A percentile compares a stretch with the other conserved stretches of the same genome.
phyloP scores from a whole-genome alignment of 1,140 invertebrate genomes.

The Camponotus pennsylvanicus region DNA sequence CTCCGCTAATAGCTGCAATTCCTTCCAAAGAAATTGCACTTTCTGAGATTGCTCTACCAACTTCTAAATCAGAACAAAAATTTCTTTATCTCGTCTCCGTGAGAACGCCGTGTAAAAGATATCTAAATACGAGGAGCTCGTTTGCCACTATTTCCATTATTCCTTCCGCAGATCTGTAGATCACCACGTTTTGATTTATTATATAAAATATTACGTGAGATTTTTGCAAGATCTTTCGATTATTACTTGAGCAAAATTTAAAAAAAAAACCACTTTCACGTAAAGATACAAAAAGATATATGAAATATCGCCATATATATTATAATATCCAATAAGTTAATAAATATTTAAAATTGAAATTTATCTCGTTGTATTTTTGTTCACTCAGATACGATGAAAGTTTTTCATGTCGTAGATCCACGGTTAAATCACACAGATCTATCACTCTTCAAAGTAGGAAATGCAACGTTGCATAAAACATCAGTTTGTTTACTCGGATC shows the following conservation, averaged over 20 bases:
- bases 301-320: not conserved
- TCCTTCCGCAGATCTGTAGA: constrained; percentile 22
- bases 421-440: constrained; percentile 19
- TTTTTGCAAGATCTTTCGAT: not conserved
- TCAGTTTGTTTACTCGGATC: constrained; percentile 48
- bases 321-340: not conserved
- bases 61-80: constrained; percentile 51
- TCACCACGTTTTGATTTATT: constrained; percentile 35
- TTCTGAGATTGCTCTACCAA: constrained; percentile 49
- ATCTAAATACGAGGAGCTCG: constrained; percentile 44
- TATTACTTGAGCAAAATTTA: not conserved
- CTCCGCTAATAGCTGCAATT: constrained; percentile 54
- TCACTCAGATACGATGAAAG: not conserved
- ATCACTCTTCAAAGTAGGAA: constrained; percentile 9
- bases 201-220: constrained; percentile 13
- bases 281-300: not conserved
- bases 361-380: not conserved
- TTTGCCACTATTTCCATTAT: constrained; percentile 43
- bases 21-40: constrained; percentile 56
- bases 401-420: constrained; percentile 29
- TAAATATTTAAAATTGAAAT: constrained; percentile 13
- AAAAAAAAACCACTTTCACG: not conserved
- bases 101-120: constrained; percentile 20
- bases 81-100: constrained; percentile 40
- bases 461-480: constrained; percentile 53